Evolutionary conservation across 2,888 invertebrate species (phyloP).

Genomic region (Iselma pallidipennis): DNA sequence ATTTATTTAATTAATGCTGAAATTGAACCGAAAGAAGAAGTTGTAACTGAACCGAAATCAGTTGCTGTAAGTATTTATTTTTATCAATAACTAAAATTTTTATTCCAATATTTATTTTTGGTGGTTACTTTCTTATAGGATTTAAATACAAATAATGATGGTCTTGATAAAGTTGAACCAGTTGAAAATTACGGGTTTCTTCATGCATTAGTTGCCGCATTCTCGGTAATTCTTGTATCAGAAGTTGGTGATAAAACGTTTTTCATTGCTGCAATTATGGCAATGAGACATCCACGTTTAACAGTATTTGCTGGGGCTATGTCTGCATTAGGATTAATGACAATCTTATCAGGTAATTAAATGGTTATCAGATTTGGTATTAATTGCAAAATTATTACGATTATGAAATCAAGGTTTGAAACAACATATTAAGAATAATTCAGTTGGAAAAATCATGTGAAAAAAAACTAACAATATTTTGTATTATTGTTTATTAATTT

Average conservation of each 20-base stretch:
- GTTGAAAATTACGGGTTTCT: constrained; percentile 73
- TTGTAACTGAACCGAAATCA: constrained; percentile 31
- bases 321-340: constrained; percentile 90
- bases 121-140: constrained; percentile 22
- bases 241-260: constrained; percentile 99
- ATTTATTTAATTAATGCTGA: constrained; percentile 31
- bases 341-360: constrained; percentile 89
- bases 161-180: constrained; percentile 20
- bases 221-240: constrained; percentile 96
- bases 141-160: not conserved
- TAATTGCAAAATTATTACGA: too few relatives aligned
- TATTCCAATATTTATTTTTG: constrained; percentile 12
- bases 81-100: constrained; percentile 3
- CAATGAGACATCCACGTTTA: constrained; percentile 94
- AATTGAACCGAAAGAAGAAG: constrained; percentile 40
- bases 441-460: too few relatives aligned
- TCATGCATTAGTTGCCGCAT: constrained; percentile 92
- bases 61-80: constrained; percentile 31
- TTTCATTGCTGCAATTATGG: constrained; percentile 99
- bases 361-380: too few relatives aligned
- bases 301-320: constrained; percentile 95
- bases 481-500: too few relatives aligned
- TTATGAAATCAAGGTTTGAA: too few relatives aligned
- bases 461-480: too few relatives aligned
- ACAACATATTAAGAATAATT: too few relatives aligned